These are phyloP conservation scores for Tridacna crocea DNA, from an alignment of 2,888 invertebrate genomes.

Conservation along the genomic window DNA sequence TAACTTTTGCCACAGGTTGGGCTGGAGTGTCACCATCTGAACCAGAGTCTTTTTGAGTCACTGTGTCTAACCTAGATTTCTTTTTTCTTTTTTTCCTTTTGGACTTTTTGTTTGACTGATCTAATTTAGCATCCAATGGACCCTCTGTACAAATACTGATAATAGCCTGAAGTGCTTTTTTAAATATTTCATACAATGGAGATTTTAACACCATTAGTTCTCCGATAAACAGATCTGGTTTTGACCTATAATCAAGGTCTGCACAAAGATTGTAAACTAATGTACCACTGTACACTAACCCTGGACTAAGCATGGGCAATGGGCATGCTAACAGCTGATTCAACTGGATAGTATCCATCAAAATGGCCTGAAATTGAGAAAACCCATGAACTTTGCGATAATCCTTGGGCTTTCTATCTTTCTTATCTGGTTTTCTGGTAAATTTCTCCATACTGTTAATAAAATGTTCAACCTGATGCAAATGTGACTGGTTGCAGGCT, in stretches of 20 bases:
- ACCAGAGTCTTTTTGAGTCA: neutral
- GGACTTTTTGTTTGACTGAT: slow-evolving; percentile 21
- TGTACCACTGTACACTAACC: slow-evolving; percentile 75
- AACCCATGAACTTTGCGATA: slow-evolving; percentile 75
- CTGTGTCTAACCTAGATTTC: neutral
- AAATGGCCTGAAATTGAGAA: slow-evolving; percentile 82
- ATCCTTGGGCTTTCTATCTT: slow-evolving; percentile 57
- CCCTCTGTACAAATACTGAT: neutral
- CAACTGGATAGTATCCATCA: slow-evolving; percentile 73
- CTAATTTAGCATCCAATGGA: neutral
- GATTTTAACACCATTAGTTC: slow-evolving; percentile 69
- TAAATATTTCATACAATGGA: slow-evolving; percentile 50
- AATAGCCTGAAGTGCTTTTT: neutral
- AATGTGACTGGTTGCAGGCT: slow-evolving; percentile 24
- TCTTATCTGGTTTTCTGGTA: slow-evolving; percentile 59
- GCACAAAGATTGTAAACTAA: slow-evolving; percentile 77
- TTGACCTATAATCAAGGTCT: slow-evolving; percentile 67
- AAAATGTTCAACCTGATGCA: slow-evolving; percentile 38
- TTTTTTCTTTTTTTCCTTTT: slow-evolving; percentile 20
- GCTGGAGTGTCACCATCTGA: slow-evolving; percentile 8
- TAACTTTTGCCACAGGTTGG: neutral
- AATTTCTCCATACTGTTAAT: slow-evolving; percentile 56
- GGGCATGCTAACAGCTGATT: slow-evolving; percentile 79
- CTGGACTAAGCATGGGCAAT: slow-evolving; percentile 62
- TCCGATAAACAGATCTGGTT: slow-evolving; percentile 68